A percentile compares a stretch with the other conserved stretches of the same genome.
Conservation (phyloP, 2,888 invertebrate genomes). For the Aethes cnicana region DNA sequence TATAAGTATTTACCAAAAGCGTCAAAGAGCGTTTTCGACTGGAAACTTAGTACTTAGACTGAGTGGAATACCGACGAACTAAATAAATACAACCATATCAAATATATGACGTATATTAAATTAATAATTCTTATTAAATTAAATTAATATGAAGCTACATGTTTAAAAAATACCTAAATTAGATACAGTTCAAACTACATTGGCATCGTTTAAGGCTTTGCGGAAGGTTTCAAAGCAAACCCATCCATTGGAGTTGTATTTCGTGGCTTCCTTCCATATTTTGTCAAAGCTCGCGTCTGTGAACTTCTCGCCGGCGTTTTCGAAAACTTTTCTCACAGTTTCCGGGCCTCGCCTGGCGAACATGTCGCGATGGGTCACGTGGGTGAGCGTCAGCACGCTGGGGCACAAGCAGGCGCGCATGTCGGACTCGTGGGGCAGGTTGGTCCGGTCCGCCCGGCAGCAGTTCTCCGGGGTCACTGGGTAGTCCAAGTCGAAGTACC, state of each 20-base stretch:
- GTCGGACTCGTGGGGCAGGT: conserved; percentile 65
- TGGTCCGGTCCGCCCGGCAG: conserved; percentile 52
- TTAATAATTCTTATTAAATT: no score
- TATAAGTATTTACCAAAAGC: no score
- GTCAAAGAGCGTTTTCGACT: no score
- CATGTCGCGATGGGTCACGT: conserved; percentile 67
- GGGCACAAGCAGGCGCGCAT: conserved; percentile 57
- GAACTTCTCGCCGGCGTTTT: conserved; percentile 75
- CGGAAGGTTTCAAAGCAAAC: conserved; percentile 82
- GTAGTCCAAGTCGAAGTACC: conserved; percentile 67
- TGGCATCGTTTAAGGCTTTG: conserved; percentile 45
- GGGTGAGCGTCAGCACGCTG: conserved; percentile 56
- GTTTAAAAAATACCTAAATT: no score
- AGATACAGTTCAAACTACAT: no score
- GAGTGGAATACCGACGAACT: no score
- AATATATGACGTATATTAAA: no score
- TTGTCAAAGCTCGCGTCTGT: conserved; percentile 70
- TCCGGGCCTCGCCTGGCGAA: conserved; percentile 59
- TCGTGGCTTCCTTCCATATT: conserved; percentile 76
- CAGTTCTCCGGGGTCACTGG: conserved; percentile 57
- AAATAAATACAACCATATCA: no score
- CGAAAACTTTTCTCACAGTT: conserved; percentile 71
- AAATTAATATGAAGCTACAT: no score
- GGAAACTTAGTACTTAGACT: no score
- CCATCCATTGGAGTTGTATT: conserved; percentile 72